phyloP scores from a whole-genome alignment of 2,113 vertebrate species.

The Stigmatopora argus region DNA sequence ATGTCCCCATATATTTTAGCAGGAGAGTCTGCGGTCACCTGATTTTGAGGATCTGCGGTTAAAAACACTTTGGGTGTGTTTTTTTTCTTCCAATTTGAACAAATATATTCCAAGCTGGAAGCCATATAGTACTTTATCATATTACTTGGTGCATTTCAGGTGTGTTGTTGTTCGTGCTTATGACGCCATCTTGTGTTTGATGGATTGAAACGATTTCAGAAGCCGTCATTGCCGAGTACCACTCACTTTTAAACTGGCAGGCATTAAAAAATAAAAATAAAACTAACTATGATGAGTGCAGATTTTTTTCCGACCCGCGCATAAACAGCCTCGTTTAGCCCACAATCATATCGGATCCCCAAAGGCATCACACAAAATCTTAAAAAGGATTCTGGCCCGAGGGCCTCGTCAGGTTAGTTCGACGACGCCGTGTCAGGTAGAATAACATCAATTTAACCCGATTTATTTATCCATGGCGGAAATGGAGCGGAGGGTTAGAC shows the following conservation, averaged over 20 bases:
- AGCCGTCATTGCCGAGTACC: background rate
- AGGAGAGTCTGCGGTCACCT: too few relatives aligned
- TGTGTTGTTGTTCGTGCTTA: background rate
- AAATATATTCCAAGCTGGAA: too few relatives aligned
- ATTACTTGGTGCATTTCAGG: too few relatives aligned
- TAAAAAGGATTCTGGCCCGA: background rate
- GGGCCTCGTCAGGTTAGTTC: background rate
- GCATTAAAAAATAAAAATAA: background rate
- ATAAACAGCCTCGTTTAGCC: background rate
- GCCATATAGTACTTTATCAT: too few relatives aligned
- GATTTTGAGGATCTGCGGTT: too few relatives aligned
- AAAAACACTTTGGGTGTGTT: too few relatives aligned
- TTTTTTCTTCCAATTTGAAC: too few relatives aligned
- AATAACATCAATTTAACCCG: background rate
- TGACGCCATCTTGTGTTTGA: background rate
- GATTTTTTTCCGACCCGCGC: background rate
- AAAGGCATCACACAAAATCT: background rate
- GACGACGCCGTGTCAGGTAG: background rate
- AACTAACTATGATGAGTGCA: background rate
- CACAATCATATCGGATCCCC: background rate
- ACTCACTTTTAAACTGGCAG: background rate
- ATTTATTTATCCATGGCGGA: too few relatives aligned
- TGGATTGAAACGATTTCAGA: background rate
- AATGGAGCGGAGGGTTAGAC: background rate
- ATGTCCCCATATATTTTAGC: too few relatives aligned